Base-by-base conservation (phyloP, 2,888 invertebrate genomes). In the Gastracanthus pulcherrimus region DNA sequence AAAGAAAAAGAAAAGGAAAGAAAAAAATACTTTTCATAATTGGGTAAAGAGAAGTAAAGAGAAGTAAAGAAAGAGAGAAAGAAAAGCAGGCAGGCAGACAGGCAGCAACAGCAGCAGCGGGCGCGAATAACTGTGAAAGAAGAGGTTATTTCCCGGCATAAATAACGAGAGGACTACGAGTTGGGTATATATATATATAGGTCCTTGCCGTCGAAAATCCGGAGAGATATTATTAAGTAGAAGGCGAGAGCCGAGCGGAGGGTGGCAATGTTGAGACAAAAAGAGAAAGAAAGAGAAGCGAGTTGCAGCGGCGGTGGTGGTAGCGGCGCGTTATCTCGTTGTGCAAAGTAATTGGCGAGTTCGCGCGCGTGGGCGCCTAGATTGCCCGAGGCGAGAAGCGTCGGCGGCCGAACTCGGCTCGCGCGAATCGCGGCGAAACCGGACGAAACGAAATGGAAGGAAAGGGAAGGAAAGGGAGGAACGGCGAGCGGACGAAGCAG, bases 271-370 rank as follows among this genome's bases (percentile, higher is more conserved):
- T 2, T 29, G 29, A 41, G 45, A 36, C 13, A 26, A 13, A 29
- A 84, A 82, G 80, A 78, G 82, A 81, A 82, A 64, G 70, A 83
- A 58, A 82, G 48, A 76, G 55, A 38, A 81, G 81, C 51, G 71
- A 82, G 66, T 82, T 48, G 74, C 36, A 55, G 19, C 55, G 11
- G 81, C 84, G 80, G 83, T 78, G 80, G 80, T 80, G 76, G 67
- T 83, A 82, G 70, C 85, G 84, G 86, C 86, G 72, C 45, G 86
- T 86, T 90, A 90, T 89, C 90, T 90, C 89, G 90, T 90, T 90
- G 90, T 89, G 89, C 88, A 87, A 89, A 89, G 90, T 90, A 90
- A 90, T 90, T 89, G 90, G 89, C 89, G 89, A 90, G 88, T 88
- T 89, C 87, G 88, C 88, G 88, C 88, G 90, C 90, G 89, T 82